phyloP scores from a whole-genome alignment of 2,113 vertebrate species.

The Brachirus orientalis region DNA sequence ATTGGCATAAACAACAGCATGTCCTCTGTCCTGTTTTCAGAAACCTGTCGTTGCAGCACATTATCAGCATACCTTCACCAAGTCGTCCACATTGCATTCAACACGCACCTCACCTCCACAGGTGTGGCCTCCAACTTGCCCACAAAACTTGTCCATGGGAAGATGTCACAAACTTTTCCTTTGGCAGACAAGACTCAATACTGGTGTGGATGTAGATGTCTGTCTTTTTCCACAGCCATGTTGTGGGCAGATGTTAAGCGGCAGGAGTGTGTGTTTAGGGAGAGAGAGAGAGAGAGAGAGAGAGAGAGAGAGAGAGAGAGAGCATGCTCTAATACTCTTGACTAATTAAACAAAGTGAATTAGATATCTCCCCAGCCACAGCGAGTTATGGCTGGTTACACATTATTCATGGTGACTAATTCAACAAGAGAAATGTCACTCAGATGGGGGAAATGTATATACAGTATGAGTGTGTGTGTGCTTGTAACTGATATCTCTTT shows the following conservation, averaged over 20 bases:
- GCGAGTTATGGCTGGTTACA: slow-evolving; percentile 73
- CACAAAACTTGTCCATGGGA: too few relatives aligned
- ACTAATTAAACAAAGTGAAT: slow-evolving; percentile 80
- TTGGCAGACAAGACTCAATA: too few relatives aligned
- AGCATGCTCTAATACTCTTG: slow-evolving; percentile 73
- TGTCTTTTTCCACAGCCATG: slow-evolving; percentile 20
- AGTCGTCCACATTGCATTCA: too few relatives aligned
- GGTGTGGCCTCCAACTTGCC: too few relatives aligned
- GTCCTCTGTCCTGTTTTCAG: slow-evolving; percentile 19
- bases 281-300: slow-evolving; percentile 49
- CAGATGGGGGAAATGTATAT: slow-evolving; percentile 40
- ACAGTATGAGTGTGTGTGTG: too few relatives aligned
- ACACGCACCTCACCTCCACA: too few relatives aligned
- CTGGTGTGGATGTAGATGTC: slow-evolving; percentile 31
- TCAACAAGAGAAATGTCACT: slow-evolving; percentile 73
- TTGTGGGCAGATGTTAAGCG: slow-evolving; percentile 42
- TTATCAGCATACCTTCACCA: slow-evolving; percentile 7
- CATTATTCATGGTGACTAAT: slow-evolving; percentile 75
- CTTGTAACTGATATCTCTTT: too few relatives aligned
- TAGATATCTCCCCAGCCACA: slow-evolving; percentile 75
- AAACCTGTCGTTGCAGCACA: slow-evolving; percentile 14
- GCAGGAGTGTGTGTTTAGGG: slow-evolving; percentile 41
- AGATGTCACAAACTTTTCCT: too few relatives aligned
- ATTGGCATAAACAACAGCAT: slow-evolving; percentile 1
- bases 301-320: slow-evolving; percentile 49